phyloP scores from a whole-genome alignment of 2,888 invertebrate species.

The Agrochola macilenta region DNA sequence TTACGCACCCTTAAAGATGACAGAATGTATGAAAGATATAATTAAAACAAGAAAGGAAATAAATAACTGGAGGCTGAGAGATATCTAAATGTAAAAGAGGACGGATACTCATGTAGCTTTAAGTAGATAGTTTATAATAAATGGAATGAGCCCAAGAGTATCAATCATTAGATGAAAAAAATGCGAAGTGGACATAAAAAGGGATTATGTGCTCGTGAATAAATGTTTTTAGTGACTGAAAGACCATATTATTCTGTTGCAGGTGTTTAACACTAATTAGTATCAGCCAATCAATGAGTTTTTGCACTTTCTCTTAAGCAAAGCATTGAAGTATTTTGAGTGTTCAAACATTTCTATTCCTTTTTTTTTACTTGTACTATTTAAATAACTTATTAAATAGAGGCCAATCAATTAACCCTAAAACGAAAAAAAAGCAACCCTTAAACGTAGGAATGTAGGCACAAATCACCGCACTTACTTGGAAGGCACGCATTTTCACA shows the following conservation, averaged over 20 bases:
- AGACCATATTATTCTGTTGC: background rate
- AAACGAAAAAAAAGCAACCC: background rate
- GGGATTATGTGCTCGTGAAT: background rate
- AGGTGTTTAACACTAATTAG: background rate
- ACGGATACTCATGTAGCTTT: background rate
- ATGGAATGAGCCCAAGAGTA: background rate
- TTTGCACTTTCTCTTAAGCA: background rate
- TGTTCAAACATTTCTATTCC: background rate
- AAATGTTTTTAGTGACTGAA: background rate
- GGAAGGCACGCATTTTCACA: conserved; percentile 84
- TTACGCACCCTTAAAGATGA: no score
- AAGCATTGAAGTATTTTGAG: background rate
- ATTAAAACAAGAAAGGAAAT: background rate
- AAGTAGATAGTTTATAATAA: background rate
- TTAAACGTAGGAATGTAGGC: background rate
- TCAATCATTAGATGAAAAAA: background rate
- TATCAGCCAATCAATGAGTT: background rate
- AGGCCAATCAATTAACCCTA: no score
- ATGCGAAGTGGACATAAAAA: background rate
- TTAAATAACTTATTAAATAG: background rate
- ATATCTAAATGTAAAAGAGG: background rate
- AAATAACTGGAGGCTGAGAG: background rate
- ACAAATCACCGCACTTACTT: conserved; percentile 81
- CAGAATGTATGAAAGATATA: background rate
- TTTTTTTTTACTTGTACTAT: background rate